phyloP scores from a whole-genome alignment of 2,888 invertebrate species.

The Nomada fucata region DNA sequence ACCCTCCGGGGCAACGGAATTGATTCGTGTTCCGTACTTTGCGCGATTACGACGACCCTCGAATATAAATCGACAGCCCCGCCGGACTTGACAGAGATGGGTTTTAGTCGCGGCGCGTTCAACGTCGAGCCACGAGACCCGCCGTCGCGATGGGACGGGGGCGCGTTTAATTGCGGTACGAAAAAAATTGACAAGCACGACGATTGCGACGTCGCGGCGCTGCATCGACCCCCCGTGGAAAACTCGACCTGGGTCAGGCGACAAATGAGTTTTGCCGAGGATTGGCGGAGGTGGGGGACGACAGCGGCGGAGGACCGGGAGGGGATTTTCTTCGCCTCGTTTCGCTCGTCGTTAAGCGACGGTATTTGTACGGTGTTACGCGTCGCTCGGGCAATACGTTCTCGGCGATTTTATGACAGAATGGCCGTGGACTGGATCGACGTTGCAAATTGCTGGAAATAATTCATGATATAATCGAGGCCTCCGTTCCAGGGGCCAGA shows the following conservation, averaged over 20 bases:
- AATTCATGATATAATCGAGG: not conserved
- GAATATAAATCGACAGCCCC: slow-evolving; percentile 71
- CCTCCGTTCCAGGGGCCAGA: not conserved
- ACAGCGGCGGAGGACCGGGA: too few relatives aligned
- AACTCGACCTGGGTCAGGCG: not conserved
- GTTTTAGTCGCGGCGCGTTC: slow-evolving; percentile 24
- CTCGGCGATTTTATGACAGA: not conserved
- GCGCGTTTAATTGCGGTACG: slow-evolving; percentile 56
- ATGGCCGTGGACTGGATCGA: not conserved
- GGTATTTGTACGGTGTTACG: slow-evolving; percentile 1
- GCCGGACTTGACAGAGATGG: slow-evolving; percentile 47
- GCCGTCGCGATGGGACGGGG: not conserved
- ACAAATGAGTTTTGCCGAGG: slow-evolving; percentile 49
- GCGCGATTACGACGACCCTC: slow-evolving; percentile 72
- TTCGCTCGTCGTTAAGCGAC: slow-evolving; percentile 18
- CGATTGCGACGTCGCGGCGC: slow-evolving; percentile 34
- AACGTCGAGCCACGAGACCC: slow-evolving; percentile 21
- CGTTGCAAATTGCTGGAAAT: not conserved
- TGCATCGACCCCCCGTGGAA: slow-evolving; percentile 13
- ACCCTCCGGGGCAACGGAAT: slow-evolving; percentile 63
- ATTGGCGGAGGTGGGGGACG: not conserved
- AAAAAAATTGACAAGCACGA: slow-evolving; percentile 51
- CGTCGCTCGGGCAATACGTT: not conserved
- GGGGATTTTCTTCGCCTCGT: slow-evolving; percentile 33
- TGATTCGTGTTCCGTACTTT: slow-evolving; percentile 75